Evolutionary conservation across 30 jellyfish, hydroid and myxozoan genomes (phyloP).

Genomic region (Hydractinia echinata): DNA sequence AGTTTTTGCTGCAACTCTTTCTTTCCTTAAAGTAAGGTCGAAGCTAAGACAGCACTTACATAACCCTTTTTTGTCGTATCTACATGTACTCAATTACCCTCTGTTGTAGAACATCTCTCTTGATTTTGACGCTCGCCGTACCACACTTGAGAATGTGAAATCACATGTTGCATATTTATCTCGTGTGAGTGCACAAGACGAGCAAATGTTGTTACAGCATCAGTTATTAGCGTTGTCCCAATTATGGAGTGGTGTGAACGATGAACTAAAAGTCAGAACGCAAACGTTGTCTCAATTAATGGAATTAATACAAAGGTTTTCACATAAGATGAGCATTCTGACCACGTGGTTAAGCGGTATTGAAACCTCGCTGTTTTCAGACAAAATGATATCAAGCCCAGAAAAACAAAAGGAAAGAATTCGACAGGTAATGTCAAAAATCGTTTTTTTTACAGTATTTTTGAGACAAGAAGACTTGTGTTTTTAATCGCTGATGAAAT

Average conservation of each 20-base stretch:
- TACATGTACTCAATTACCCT: neutral
- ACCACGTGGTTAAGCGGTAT: conserved; percentile 30
- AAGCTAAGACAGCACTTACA: no score
- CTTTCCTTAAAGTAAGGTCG: no score
- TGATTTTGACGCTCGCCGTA: conserved; percentile 31
- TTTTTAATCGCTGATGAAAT: neutral
- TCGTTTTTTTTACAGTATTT: neutral
- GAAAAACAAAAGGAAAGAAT: conserved; percentile 34
- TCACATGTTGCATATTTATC: conserved; percentile 8
- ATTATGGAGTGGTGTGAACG: conserved; percentile 14
- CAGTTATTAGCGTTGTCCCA: conserved; percentile 27
- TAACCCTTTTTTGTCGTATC: neutral
- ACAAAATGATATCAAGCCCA: conserved; percentile 13
- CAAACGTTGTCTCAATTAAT: neutral
- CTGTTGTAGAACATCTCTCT: conserved; percentile 16
- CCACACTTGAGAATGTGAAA: neutral
- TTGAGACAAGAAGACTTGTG: neutral
- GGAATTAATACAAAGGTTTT: conserved; percentile 11
- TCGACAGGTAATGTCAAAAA: conserved; percentile 3
- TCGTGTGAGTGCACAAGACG: conserved; percentile 30
- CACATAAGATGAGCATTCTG: neutral
- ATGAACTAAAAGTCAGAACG: neutral
- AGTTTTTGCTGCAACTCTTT: no score
- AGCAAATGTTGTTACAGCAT: conserved; percentile 11
- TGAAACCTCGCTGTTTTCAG: conserved; percentile 20